Evolutionary conservation across 2,888 invertebrate species (phyloP), one percentile per base, ranked within the genome.

Genomic region (Plusia festucae): DNA sequence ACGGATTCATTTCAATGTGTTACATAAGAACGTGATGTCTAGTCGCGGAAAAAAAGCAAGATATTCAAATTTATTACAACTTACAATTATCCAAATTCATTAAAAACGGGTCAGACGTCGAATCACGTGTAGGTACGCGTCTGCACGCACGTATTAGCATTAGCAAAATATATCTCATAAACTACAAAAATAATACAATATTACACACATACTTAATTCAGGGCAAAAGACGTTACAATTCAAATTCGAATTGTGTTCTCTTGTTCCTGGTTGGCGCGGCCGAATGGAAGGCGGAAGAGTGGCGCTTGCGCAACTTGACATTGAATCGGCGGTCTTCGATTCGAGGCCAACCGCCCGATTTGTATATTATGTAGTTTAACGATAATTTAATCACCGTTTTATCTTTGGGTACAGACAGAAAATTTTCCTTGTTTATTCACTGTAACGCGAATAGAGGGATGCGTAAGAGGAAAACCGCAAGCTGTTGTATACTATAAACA

Each of bases 241-340:
- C 86, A 83, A 90, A 91, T 89, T 90, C 86, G 82, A 90, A 91
- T 89, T 87, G 81, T 74, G 66, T 78, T 75, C 69, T 77, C 76
- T 82, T 78, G 90, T 90, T 92, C 90, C 91, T 92, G 90, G 88
- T 93, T 86, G 87, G 83, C 83, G 84, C 78, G 68, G 69, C 82
- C 83, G 80, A 73, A 81, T 85, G 85, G 88, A 90, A 90, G 88
- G 93, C 93, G 94, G 93, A 94, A 93, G 93, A 93, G 85, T 81
- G 87, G 86, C 91, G 93, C 90, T 95, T 94, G 92, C 94, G 94
- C 94, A 94, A 94, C 91, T 40, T 93, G 94, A 93, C 94, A 94
- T 95, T 95, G 95, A 93, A 93, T 88, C 85, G 85, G 83, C 89
- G 86, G 86, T 90, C 89, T 88, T 89, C 87, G 87, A 85, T 87